Percentiles rank a stretch among this genome's conserved stretches.
Conservation (phyloP, 64 coral and sea anemone genomes). For the Actinia tenebrosa region DNA sequence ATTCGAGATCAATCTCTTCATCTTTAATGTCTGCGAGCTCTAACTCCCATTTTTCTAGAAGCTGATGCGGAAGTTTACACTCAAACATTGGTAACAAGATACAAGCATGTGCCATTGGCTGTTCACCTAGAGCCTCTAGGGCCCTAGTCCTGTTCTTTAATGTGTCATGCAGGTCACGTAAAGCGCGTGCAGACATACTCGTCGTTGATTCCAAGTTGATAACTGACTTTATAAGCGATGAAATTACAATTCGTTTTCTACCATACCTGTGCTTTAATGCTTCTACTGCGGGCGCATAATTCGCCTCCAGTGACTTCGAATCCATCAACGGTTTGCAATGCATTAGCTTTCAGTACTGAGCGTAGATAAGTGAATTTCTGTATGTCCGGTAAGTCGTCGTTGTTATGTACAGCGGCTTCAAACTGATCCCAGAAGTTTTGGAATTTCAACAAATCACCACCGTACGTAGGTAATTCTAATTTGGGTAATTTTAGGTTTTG, state of each 20-base stretch:
- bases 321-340: constrained; percentile 29
- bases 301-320: constrained; percentile 37
- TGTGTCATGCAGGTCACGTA: constrained; percentile 33
- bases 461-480: constrained; percentile 41
- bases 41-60: constrained; percentile 37
- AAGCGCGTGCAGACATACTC: background rate
- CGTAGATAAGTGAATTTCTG: constrained; percentile 56
- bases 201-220: constrained; percentile 13
- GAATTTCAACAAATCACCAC: constrained; percentile 51
- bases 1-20: constrained; percentile 18
- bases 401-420: constrained; percentile 42
- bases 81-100: constrained; percentile 41
- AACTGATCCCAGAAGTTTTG: constrained; percentile 46
- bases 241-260: constrained; percentile 48
- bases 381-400: constrained; percentile 35
- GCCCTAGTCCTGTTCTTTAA: constrained; percentile 32
- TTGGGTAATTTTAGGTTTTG: constrained; percentile 33
- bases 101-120: constrained; percentile 19
- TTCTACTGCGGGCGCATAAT: constrained; percentile 40
- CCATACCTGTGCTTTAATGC: constrained; percentile 24
- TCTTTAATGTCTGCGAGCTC: constrained; percentile 9
- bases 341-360: constrained; percentile 21
- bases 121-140: constrained; percentile 39
- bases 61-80: constrained; percentile 21
- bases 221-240: constrained; percentile 40